Percentiles rank a stretch among this genome's conserved stretches.
These are phyloP conservation scores for Synergus umbraculus DNA, from an alignment of 2,888 invertebrate genomes.

Conservation along the genomic window DNA sequence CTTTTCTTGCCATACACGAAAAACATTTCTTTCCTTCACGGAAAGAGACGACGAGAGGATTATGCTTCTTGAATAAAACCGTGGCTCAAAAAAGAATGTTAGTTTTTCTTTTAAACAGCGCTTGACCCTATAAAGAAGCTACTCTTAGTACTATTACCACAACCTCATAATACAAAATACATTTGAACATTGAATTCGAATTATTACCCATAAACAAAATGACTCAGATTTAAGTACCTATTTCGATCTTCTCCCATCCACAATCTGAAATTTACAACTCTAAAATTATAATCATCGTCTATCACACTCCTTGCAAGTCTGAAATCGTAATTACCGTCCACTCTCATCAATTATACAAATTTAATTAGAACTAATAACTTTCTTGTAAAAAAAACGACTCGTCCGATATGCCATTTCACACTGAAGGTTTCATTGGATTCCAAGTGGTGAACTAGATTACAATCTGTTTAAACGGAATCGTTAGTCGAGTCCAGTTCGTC, in stretches of 20 bases:
- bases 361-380: slow-evolving; percentile 22
- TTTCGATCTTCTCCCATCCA: background rate
- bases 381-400: background rate
- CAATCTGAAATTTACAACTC: no score
- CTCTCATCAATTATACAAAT: slow-evolving; percentile 7
- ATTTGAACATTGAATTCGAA: no score
- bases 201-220: background rate
- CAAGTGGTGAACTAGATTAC: slow-evolving; percentile 31
- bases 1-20: background rate
- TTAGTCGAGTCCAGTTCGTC: slow-evolving; percentile 27
- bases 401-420: background rate
- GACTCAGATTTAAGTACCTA: background rate
- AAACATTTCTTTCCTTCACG: background rate
- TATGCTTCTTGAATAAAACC: no score
- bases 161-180: no score
- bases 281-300: background rate
- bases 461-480: slow-evolving; percentile 35
- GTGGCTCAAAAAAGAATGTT: no score
- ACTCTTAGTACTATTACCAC: no score
- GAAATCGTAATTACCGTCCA: slow-evolving; percentile 1
- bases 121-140: no score
- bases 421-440: background rate
- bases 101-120: no score
- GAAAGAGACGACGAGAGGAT: no score
- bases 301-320: background rate